Base-by-base conservation (phyloP, 1,140 invertebrate genomes). In the Calephelis nemesis region DNA sequence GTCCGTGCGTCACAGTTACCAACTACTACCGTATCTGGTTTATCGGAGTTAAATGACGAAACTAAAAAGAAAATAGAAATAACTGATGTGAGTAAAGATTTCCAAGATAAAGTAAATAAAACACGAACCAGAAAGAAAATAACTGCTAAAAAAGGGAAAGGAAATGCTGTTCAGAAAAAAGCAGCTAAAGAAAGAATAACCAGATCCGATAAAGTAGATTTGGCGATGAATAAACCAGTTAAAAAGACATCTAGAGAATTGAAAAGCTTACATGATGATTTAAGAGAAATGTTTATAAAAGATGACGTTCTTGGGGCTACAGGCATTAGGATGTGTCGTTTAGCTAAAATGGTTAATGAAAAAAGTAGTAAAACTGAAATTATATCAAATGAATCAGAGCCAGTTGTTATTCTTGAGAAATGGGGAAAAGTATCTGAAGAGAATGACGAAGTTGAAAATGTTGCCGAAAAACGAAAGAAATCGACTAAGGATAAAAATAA, bases 251-350 rank as follows among this genome's bases (percentile, higher is more conserved):
- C 77, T 10, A 79, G 87, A 66, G 94, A 95, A 73, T 76, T 96
- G 49, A 92, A 94, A 72, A 91, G 92, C 76, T 85, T 95, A 8
- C 95, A 95, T 54, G 93, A 94, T 70, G 94, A 95, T 75, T 93
- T 95, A 49, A 91, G 93, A 70, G 94, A 95, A 71, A 95, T 95
- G 93, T 95, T 95, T 75, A 94, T 95, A 50, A 92, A 92, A 68
- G 92, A 94, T 72, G 94, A 93, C 39, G 92, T 95, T 64, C 72
- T 88, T 47, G 92, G 90, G 47, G 79, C 91, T 13, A 91, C 89
- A 7, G 93, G 93, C 7, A 91, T 93, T 78, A 77, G 93, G 77
- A 93, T 93, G 92, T 94, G 93, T 78, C 88, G 89, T 7, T 74
- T 92, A 71, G 85, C 89, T 13, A 92, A 89, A 77, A 64, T 88